Conservation (phyloP, 2,113 vertebrate species). For the Triplophysa rosa region DNA sequence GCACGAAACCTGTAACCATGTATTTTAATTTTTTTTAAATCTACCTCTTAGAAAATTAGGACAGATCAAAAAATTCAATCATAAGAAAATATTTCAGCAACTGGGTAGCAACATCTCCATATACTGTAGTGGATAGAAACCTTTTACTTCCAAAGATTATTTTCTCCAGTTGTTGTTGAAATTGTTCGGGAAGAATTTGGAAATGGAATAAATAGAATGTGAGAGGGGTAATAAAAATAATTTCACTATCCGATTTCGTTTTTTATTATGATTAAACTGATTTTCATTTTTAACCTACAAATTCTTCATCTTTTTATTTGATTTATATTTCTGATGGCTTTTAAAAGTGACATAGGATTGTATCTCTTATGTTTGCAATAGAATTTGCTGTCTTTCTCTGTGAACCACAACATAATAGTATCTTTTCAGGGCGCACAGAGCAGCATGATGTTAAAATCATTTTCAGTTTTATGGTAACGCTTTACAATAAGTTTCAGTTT, state of each 20-base stretch:
- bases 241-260: slow-evolving; percentile 67
- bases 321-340: slow-evolving; percentile 64
- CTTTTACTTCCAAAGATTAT: slow-evolving; percentile 84
- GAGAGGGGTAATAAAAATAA: slow-evolving; percentile 56
- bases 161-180: slow-evolving; percentile 68
- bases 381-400: slow-evolving; percentile 64
- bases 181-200: slow-evolving; percentile 65
- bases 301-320: slow-evolving; percentile 63
- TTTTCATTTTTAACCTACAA: slow-evolving; percentile 65
- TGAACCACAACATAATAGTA: slow-evolving; percentile 71
- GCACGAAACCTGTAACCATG: slow-evolving; percentile 69
- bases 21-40: slow-evolving; percentile 73
- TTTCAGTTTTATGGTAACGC: slow-evolving; percentile 23
- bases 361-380: slow-evolving; percentile 77
- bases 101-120: slow-evolving; percentile 87
- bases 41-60: slow-evolving; percentile 92
- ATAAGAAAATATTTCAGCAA: slow-evolving; percentile 70
- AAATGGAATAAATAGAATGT: slow-evolving; percentile 60
- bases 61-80: slow-evolving; percentile 59
- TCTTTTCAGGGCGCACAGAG: slow-evolving; percentile 67
- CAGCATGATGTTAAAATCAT: slow-evolving; percentile 60
- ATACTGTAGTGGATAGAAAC: slow-evolving; percentile 83
- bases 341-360: slow-evolving; percentile 78
- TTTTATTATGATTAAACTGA: slow-evolving; percentile 62
- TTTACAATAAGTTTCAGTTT: too few relatives aligned